A percentile compares a stretch with the other conserved stretches of the same genome.
These are phyloP conservation scores for Reinhardtius hippoglossoides DNA, from an alignment of 2,113 vertebrate species.

Conservation along the genomic window DNA sequence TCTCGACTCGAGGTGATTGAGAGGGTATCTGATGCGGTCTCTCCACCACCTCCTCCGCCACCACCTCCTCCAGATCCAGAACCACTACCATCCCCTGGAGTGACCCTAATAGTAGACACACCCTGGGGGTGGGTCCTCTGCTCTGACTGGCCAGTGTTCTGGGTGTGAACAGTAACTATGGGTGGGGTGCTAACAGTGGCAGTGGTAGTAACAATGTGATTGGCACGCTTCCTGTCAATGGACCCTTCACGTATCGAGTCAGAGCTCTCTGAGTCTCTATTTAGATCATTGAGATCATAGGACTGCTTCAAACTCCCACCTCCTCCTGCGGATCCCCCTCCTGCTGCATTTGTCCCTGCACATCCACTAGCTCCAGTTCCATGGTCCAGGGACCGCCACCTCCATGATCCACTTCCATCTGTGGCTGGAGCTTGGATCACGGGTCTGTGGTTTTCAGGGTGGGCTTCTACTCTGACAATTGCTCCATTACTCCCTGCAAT, in stretches of 20 bases:
- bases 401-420: slow-evolving; percentile 94
- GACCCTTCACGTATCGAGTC: slow-evolving; percentile 91
- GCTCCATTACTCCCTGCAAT: slow-evolving; percentile 78
- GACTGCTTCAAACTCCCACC: slow-evolving; percentile 87
- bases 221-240: slow-evolving; percentile 88
- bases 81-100: slow-evolving; percentile 89
- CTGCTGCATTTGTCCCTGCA: slow-evolving; percentile 4
- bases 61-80: slow-evolving; percentile 51
- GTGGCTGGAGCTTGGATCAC: slow-evolving; percentile 91
- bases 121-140: slow-evolving; percentile 78
- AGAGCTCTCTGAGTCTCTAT: slow-evolving; percentile 92
- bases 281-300: slow-evolving; percentile 94
- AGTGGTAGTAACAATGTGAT: slow-evolving; percentile 74
- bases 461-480: slow-evolving; percentile 94
- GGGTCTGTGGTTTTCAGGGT: slow-evolving; percentile 91
- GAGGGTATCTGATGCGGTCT: slow-evolving; percentile 87
- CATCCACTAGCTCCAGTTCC: slow-evolving; percentile 46
- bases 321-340: slow-evolving; percentile 45
- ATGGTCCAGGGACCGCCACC: slow-evolving; percentile 95
- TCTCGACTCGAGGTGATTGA: slow-evolving; percentile 91
- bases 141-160: slow-evolving; percentile 64
- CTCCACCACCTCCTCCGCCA: slow-evolving; percentile 24
- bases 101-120: slow-evolving; percentile 93
- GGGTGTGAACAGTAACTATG: slow-evolving; percentile 71
- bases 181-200: slow-evolving; percentile 68